Base-by-base conservation (phyloP, 2,797 vertebrate genomes). In the Phoebastria nigripes region DNA sequence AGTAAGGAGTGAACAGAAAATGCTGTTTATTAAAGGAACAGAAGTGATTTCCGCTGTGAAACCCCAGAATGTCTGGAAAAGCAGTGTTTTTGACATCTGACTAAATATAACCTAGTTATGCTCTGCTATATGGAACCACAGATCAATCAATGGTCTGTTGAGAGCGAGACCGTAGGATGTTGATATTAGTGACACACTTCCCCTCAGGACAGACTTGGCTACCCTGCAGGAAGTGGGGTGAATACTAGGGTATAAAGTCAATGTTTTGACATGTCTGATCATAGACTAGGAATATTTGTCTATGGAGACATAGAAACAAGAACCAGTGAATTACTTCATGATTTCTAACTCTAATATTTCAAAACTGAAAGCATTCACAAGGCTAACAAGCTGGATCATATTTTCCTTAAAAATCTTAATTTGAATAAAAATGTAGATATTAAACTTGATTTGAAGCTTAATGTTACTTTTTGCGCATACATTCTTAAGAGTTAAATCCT, bases 181-280 rank as follows among this genome's bases (percentile, higher is more conserved):
- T 97, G 93, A 91, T 91, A 69, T 51, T 96, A 95, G 74, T 96
- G 95, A 96, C 96, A 95, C 80, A 88, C 80, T 96, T 96, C 95
- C 94, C 83, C 66, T 93, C 49, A 82, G 79, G 87, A 93, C 66
- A 89, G 80, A 87, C 94, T 96, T 97, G 95, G 94, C 95, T 83
- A 83, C 76, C n/a, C 74, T 86, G 85, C 80, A 91, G 94, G 95
- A 97, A 95, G 71, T 81, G 42, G 92, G 70, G 87, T 94, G 94
- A 94, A 82, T 87, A 37, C 62, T 91, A 54, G 63, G 65, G 74
- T 95, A 78, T 85, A 91, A 93, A 96, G 87, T 91, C 85, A 94
- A 26, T 94, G 70, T 96, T 96, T 96, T 93, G 87, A 93, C 65
- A 79, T 72, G 62, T 79, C 35, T 90, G 76, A 87, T 95, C 76